phyloP scores from a whole-genome alignment of 2,888 invertebrate species.

The Calameuta pallipes region DNA sequence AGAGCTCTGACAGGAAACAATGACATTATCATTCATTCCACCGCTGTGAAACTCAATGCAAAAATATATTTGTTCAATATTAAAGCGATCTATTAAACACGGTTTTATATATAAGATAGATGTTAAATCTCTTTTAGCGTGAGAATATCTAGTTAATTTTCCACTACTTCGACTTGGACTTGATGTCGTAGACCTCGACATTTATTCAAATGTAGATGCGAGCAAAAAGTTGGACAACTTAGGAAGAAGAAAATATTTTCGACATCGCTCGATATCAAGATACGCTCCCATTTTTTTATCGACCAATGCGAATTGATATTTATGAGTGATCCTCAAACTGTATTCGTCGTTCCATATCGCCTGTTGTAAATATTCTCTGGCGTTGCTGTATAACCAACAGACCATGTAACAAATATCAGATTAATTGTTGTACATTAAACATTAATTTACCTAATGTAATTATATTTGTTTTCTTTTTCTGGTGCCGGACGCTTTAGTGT shows the following conservation, averaged over 20 bases:
- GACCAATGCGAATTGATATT: conserved; percentile 17
- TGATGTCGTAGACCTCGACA: not conserved
- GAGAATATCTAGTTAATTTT: not conserved
- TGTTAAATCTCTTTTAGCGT: not conserved
- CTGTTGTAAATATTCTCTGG: conserved; percentile 36
- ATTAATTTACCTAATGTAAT: conserved; percentile 12
- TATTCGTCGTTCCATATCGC: conserved; percentile 21
- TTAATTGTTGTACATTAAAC: conserved; percentile 3
- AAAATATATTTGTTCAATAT: conserved; percentile 8
- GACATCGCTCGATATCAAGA: conserved; percentile 28
- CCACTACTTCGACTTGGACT: not conserved
- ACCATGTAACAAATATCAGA: conserved; percentile 1
- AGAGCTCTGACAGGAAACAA: conserved; percentile 10
- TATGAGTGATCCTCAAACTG: conserved; percentile 4
- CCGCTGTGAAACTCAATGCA: not conserved
- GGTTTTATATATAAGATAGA: conserved; percentile 7
- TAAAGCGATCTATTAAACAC: conserved; percentile 18
- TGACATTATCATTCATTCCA: conserved; percentile 2
- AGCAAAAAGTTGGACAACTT: not conserved
- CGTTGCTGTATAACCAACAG: not conserved
- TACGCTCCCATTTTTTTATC: conserved; percentile 25
- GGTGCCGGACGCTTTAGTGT: conserved; percentile 14
- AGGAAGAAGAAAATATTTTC: not conserved
- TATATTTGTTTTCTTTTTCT: not conserved
- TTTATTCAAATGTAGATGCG: not conserved